These are phyloP conservation scores for Python bivittatus DNA, from an alignment of 2,113 vertebrate genomes.

Conservation along the genomic window DNA sequence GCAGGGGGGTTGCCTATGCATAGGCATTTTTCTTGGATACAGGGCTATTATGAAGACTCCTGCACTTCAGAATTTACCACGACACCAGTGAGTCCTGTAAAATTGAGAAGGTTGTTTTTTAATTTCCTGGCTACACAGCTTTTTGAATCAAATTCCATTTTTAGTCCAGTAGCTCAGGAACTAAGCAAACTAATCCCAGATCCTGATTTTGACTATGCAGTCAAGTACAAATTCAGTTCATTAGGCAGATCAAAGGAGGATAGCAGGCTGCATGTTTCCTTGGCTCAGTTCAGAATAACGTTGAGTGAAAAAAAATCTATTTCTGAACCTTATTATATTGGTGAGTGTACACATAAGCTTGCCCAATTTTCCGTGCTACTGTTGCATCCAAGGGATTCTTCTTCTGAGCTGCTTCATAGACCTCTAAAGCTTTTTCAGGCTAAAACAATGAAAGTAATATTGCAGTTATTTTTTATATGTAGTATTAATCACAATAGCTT, in stretches of 20 bases:
- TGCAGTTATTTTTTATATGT: background rate
- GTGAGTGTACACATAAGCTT: constrained; percentile 76
- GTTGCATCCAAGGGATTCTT: constrained; percentile 68
- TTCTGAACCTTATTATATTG: constrained; percentile 74
- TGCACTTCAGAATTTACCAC: background rate
- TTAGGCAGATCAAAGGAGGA: background rate
- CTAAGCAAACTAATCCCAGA: background rate
- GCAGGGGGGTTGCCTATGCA: background rate
- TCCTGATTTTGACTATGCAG: too few species aligned
- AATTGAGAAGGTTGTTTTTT: background rate
- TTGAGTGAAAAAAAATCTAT: background rate
- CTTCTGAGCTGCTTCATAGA: constrained; percentile 70
- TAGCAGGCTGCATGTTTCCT: background rate
- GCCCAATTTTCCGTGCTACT: constrained; percentile 74
- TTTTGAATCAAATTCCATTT: background rate
- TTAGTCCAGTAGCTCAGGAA: background rate
- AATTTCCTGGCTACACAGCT: background rate
- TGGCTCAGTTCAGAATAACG: background rate
- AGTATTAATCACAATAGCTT: background rate
- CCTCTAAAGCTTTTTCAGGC: constrained; percentile 79
- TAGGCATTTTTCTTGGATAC: background rate
- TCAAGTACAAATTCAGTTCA: background rate
- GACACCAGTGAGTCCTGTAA: background rate
- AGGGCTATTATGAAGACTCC: background rate
- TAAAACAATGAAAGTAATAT: constrained; percentile 44